Conservation (phyloP, 1,140 invertebrate genomes). For the Adelges cooleyi region DNA sequence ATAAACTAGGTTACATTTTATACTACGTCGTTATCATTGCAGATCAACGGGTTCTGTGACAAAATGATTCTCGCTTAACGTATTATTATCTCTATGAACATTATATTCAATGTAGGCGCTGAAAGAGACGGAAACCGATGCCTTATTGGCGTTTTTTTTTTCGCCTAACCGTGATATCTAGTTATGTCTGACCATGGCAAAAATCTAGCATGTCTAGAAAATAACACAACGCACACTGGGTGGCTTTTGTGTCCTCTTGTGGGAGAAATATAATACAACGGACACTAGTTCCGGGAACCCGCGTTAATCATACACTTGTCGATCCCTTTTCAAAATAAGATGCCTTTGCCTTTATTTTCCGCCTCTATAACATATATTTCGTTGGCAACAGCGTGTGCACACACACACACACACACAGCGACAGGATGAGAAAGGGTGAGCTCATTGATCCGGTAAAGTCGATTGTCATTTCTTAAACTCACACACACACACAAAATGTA, state of each 20-base stretch:
- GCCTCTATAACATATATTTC: slow-evolving; percentile 4
- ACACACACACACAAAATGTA: background rate
- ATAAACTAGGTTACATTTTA: too few species aligned
- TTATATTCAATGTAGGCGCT: too few species aligned
- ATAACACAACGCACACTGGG: background rate
- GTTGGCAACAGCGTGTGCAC: background rate
- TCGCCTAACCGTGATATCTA: too few species aligned
- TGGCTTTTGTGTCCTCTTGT: background rate
- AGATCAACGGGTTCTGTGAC: too few species aligned
- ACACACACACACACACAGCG: background rate
- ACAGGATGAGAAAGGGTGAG: slow-evolving; percentile 15
- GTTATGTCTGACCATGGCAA: too few species aligned
- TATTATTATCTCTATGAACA: too few species aligned
- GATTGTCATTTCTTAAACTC: slow-evolving; percentile 25
- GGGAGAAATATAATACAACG: slow-evolving; percentile 11
- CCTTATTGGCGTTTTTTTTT: too few species aligned
- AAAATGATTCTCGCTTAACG: too few species aligned
- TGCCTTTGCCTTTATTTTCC: slow-evolving; percentile 4
- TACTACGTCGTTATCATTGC: too few species aligned
- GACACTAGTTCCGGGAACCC: slow-evolving; percentile 9
- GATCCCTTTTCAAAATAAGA: slow-evolving; percentile 25
- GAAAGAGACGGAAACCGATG: too few species aligned
- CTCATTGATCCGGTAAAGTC: slow-evolving; percentile 24
- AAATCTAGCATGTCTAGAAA: too few species aligned
- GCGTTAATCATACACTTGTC: slow-evolving; percentile 27